A percentile compares a stretch with the other conserved stretches of the same genome.
phyloP scores from a whole-genome alignment of 1,140 invertebrate genomes.

The Schlechtendalia chinensis region DNA sequence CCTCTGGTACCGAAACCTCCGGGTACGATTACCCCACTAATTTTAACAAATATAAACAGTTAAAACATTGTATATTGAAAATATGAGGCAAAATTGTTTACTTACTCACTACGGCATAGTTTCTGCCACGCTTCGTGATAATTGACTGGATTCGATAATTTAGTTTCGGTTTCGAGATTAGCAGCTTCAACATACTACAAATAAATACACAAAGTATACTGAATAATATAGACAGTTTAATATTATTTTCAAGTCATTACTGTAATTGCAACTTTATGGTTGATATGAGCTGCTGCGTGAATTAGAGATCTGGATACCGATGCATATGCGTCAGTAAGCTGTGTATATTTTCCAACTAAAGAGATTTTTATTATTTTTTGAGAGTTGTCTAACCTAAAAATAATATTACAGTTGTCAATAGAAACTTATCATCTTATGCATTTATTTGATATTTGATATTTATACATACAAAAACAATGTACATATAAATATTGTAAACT shows the following conservation, averaged over 20 bases:
- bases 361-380: conserved; percentile 84
- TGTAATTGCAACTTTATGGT: conserved; percentile 79
- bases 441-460: not conserved
- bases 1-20: conserved; percentile 96
- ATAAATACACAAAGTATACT: not conserved
- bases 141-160: conserved; percentile 71
- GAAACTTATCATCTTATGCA: not conserved
- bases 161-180: conserved; percentile 76
- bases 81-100: conserved; percentile 51
- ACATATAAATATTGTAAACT: too few relatives aligned
- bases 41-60: conserved; percentile 52
- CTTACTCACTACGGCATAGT: conserved; percentile 84
- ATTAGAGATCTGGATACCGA: conserved; percentile 94
- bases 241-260: conserved; percentile 56
- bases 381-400: conserved; percentile 69
- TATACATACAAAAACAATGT: too few relatives aligned
- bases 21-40: conserved; percentile 90
- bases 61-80: not conserved
- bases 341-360: conserved; percentile 98
- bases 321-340: conserved; percentile 92
- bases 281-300: conserved; percentile 82
- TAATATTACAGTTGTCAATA: not conserved
- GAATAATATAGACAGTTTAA: conserved; percentile 13
- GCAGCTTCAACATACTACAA: conserved; percentile 85
- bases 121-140: conserved; percentile 94